These are phyloP conservation scores for Synaphobranchus kaupii DNA, from an alignment of 2,797 vertebrate species.

Conservation along the genomic window DNA sequence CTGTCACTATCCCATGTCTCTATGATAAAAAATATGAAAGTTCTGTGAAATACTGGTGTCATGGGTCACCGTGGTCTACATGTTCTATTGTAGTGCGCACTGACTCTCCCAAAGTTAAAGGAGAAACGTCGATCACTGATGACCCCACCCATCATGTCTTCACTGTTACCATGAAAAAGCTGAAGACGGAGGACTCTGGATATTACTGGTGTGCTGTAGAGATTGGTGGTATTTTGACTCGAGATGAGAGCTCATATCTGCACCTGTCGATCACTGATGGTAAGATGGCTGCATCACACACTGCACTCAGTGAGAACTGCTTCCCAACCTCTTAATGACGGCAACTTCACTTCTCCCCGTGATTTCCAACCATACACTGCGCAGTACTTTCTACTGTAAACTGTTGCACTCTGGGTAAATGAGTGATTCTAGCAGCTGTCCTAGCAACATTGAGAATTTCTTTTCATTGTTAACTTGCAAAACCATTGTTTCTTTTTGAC, in stretches of 20 bases:
- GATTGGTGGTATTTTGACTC: no score
- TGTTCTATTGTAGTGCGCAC: conserved; percentile 1
- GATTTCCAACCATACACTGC: no score
- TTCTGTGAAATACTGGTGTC: conserved; percentile 37
- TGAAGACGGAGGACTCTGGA: no score
- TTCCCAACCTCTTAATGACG: not conserved
- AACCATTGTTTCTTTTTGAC: not conserved
- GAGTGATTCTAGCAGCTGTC: not conserved
- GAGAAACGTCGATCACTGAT: no score
- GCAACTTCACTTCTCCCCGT: not conserved
- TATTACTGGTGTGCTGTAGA: no score
- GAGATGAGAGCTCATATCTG: not conserved
- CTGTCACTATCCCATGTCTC: conserved; percentile 45
- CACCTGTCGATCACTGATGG: not conserved
- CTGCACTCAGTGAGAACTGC: not conserved
- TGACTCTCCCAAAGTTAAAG: no score
- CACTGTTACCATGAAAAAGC: no score
- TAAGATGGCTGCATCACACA: not conserved
- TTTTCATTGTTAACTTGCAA: not conserved
- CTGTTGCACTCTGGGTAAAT: not conserved
- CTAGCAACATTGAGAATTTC: not conserved
- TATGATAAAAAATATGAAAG: conserved; percentile 29
- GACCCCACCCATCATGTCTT: no score
- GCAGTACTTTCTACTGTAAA: not conserved
- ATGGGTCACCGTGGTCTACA: fast-evolving